Percentiles rank a stretch among this genome's conserved stretches.
These are phyloP conservation scores for Mimumesa dahlbomi DNA, from an alignment of 2,888 invertebrate genomes.

Conservation along the genomic window DNA sequence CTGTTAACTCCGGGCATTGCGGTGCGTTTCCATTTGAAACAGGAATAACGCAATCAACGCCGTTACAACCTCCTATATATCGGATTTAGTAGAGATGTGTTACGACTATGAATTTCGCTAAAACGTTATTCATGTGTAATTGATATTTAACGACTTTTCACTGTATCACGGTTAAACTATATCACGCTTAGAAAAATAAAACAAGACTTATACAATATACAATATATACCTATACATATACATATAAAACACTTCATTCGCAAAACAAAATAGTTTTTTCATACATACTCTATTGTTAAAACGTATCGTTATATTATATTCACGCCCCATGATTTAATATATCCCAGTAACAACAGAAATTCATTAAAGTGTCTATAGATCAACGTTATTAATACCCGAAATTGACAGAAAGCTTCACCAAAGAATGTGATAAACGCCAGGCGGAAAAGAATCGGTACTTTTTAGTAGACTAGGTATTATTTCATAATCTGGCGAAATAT, in stretches of 20 bases:
- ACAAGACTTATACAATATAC: no score
- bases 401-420: background rate
- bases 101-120: background rate
- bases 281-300: no score
- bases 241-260: no score
- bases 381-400: background rate
- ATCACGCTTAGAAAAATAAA: no score
- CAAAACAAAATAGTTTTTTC: no score
- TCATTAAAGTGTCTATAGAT: background rate
- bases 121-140: constrained; percentile 21
- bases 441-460: background rate
- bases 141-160: constrained; percentile 39
- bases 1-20: constrained; percentile 40
- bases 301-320: no score
- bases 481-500: constrained; percentile 69
- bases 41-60: constrained; percentile 48
- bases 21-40: constrained; percentile 40
- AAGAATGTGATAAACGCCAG: background rate
- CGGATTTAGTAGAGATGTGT: constrained; percentile 11
- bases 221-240: no score
- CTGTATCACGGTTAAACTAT: no score
- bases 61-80: constrained; percentile 10
- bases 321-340: background rate
- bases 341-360: background rate
- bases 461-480: constrained; percentile 34